Evolutionary conservation across 2,113 vertebrate species (phyloP).

Genomic region (Maccullochella peelii): DNA sequence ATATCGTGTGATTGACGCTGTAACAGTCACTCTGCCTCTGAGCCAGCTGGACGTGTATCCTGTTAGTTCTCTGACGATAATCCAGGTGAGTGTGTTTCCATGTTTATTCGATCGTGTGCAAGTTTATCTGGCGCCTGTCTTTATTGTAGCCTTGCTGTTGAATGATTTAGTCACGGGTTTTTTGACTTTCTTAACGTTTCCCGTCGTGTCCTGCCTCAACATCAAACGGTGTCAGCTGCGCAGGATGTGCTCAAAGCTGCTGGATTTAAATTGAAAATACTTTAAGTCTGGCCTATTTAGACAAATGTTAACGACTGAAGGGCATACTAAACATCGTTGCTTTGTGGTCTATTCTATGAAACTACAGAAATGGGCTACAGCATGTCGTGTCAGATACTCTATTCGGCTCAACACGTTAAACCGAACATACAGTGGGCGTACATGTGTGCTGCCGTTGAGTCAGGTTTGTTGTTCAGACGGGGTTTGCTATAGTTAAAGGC

Average conservation of each 20-base stretch:
- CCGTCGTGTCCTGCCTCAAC: neutral
- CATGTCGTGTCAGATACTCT: neutral
- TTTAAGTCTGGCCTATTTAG: accelerated
- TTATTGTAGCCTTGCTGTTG: neutral
- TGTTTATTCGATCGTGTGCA: neutral
- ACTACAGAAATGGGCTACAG: neutral
- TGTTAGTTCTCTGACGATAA: accelerated
- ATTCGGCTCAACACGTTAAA: neutral
- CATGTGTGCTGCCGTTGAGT: neutral
- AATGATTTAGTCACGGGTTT: no score
- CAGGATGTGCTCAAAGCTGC: neutral
- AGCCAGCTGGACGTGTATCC: accelerated
- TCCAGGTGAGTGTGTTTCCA: slow-evolving; percentile 49
- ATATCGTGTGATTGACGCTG: slow-evolving; percentile 18
- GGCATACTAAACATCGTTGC: no score
- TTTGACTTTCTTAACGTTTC: neutral
- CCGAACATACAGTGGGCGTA: neutral
- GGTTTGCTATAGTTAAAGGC: neutral
- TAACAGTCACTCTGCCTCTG: slow-evolving; percentile 22
- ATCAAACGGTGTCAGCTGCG: neutral
- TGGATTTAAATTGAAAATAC: neutral
- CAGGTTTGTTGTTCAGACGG: neutral
- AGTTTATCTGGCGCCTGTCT: accelerated
- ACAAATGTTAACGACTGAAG: neutral
- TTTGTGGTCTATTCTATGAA: neutral